These are phyloP conservation scores for Pentalonia nigronervosa DNA, from an alignment of 1,140 invertebrate species.

Conservation along the genomic window DNA sequence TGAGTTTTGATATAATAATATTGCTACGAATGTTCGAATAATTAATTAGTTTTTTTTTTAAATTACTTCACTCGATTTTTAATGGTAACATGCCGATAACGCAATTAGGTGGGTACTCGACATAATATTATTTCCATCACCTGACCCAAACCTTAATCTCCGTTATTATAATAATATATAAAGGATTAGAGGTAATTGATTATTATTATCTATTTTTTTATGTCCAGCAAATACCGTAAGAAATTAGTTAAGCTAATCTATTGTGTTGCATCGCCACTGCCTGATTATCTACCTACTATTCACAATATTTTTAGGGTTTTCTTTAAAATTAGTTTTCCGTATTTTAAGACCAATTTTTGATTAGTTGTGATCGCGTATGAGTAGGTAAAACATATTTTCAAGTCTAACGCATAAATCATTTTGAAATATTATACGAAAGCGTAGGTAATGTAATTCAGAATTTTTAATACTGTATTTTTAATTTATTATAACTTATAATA, in stretches of 20 bases:
- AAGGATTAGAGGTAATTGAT: background rate
- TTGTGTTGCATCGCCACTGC: background rate
- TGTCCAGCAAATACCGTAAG: background rate
- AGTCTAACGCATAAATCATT: background rate
- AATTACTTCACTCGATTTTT: background rate
- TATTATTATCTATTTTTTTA: background rate
- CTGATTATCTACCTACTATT: no score
- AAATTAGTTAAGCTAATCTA: background rate
- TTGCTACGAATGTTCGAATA: background rate
- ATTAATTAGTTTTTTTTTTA: background rate
- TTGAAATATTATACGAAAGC: background rate
- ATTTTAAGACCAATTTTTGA: background rate
- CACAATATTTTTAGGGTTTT: background rate
- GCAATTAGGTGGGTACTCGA: background rate
- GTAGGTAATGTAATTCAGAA: background rate
- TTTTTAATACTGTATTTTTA: background rate
- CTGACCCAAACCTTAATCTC: background rate
- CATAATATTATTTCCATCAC: background rate
- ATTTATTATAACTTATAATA: background rate
- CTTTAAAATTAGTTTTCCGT: background rate
- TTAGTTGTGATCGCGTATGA: background rate
- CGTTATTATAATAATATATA: slow-evolving; percentile 2
- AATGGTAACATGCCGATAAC: background rate
- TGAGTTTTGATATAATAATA: no score
- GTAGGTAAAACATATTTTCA: background rate